phyloP scores from a whole-genome alignment of 2,113 vertebrate species.

The Dipodomys ordii region DNA sequence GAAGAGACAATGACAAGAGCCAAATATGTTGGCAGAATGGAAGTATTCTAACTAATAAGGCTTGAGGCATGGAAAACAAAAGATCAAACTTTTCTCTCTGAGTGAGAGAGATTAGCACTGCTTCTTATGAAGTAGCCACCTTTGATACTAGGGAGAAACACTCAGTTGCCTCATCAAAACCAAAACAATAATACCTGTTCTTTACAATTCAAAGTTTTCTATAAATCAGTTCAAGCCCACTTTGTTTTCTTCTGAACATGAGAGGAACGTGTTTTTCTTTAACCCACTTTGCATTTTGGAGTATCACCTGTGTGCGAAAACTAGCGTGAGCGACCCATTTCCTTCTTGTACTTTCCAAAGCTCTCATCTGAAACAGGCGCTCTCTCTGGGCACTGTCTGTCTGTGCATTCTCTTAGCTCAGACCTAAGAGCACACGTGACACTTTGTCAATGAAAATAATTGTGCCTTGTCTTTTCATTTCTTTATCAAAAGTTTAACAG shows the following conservation, averaged over 20 bases:
- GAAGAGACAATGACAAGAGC: constrained; percentile 23
- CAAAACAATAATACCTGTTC: neutral
- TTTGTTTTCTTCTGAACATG: neutral
- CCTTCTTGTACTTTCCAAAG: neutral
- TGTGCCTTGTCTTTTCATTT: neutral
- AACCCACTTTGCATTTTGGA: neutral
- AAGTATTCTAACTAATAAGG: neutral
- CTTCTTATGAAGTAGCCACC: neutral
- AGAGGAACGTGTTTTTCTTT: neutral
- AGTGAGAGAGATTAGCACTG: neutral
- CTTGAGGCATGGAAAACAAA: neutral
- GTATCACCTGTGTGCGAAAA: neutral
- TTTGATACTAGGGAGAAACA: neutral
- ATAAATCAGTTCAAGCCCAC: neutral
- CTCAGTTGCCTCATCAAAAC: neutral
- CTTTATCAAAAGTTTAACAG: neutral
- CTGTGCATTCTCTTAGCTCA: neutral
- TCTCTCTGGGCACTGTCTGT: neutral
- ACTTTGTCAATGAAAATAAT: neutral
- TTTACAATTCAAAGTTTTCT: neutral
- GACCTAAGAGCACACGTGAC: neutral
- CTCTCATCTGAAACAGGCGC: neutral
- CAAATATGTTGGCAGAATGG: neutral
- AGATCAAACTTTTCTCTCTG: neutral
- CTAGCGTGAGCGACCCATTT: neutral